Base-by-base conservation (phyloP, 2,113 vertebrate genomes). In the Nycticorax nycticorax region DNA sequence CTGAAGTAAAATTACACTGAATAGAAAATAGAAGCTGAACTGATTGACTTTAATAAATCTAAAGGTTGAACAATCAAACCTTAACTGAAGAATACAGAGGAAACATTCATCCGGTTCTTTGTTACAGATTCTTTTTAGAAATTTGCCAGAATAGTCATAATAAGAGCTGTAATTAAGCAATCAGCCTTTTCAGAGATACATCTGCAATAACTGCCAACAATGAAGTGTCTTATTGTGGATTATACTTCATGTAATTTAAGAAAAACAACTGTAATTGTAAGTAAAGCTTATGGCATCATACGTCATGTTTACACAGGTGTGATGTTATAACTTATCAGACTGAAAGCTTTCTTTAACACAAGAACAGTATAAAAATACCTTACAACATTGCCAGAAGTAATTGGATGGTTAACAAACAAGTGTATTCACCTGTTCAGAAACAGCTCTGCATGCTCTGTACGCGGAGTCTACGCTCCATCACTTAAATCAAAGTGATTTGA, bases 271-370 rank as follows among this genome's bases (percentile, higher is more conserved):
- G 85, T 97, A 93, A 96, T 92, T 96, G 88, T 85, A 96, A 96
- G 94, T 97, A 97, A 97, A 97, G 93, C 97, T 97, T 96, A 97
- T 89, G 90, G 91, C 77, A 87, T 80, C 93, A 57, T 96, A 93
- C 84, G 84, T 93, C 78, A 68, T 97, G 97, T 98, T 97, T 97
- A 89, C 80, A 97, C 98, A 98, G 97, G 97, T 98, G 97, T 84
- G 94, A 88, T 89, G 8, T 85, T 97, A 78, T 76, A 59, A 89
- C 52, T 94, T 89, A 96, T 97, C 97, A 97, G 76, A 95, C 50
- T 93, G 94, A 95, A 96, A 97, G 86, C 47, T 92, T 69, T 87
- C 90, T 92, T 88, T 97, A 81, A 55, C 77, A 82, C 77, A 88
- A 75, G 72, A 89, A 83, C 60, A 94, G 85, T 64, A 75, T 89